Evolutionary conservation across 1,140 invertebrate species (phyloP), one percentile per base, ranked within the genome.

Genomic region (Stratiolaelaps scimitus): DNA sequence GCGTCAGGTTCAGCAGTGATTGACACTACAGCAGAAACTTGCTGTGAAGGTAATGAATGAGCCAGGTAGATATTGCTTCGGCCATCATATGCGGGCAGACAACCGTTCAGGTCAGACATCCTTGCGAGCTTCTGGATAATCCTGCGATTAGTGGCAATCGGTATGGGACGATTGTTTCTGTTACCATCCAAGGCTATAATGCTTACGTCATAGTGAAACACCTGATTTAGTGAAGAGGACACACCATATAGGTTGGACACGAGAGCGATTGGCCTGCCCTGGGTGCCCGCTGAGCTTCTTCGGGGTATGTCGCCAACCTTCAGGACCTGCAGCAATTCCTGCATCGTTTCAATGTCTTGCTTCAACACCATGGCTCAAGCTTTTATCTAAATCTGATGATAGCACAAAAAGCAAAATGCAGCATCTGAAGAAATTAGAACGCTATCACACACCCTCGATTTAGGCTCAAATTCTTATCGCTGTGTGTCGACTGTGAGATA

Each of bases 231-330:
- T 20, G 26, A 34, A 26, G 34, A 15, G 26, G 53, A 19, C 13
- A 60, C 53, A 26, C 34, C 34, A 34, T 60, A 60, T 15, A 60
- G 53, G 53, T 60, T 60, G 26, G 53, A 60, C 23, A 60, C 15
- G 1, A 60, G 23, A 5, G 26, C 26, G 2, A 60, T 60, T 23
- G 53, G 53, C 15, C 23, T 26, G 26, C 53, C 53, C 15, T 19
- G 17, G 2, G 17, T 60, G 2, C 53, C 53, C 34, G 10, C 23
- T 23, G 53, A 26, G 26, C 20, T n/a, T 10, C 53, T 1, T 15
- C 15, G 13, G 26, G 53, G 53, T 26, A 34, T 23, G 1, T 26
- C 53, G 17, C 53, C 53, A 13, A 60, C 53, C 4, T 34, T 34
- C 6, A 29, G 26, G 23, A 60, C 34, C 20, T 60, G 26, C 53